Evolutionary conservation across 2,888 invertebrate genomes (phyloP).

Genomic region (Selenia dentaria): DNA sequence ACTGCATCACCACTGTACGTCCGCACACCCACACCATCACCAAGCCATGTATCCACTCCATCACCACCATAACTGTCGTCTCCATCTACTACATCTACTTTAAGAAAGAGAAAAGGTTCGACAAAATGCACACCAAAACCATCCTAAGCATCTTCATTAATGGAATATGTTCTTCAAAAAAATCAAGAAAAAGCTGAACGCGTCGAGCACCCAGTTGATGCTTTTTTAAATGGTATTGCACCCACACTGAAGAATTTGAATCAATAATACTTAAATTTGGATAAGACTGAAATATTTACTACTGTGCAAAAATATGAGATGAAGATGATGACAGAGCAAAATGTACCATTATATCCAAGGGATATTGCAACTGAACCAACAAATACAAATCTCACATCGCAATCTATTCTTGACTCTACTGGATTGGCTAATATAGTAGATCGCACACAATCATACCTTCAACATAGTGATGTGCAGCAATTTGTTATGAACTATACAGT

Average conservation of each 20-base stretch:
- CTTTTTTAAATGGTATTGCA: slow-evolving; percentile 33
- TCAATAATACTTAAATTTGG: slow-evolving; percentile 26
- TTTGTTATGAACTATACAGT: no score
- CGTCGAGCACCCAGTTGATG: slow-evolving; percentile 28
- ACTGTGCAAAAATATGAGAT: slow-evolving; percentile 30
- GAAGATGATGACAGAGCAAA: slow-evolving; percentile 12
- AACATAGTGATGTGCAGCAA: slow-evolving; percentile 8
- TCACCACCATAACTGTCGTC: slow-evolving; percentile 21
- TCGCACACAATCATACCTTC: slow-evolving; percentile 21
- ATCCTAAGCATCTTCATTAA: slow-evolving; percentile 27
- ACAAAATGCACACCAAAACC: slow-evolving; percentile 29
- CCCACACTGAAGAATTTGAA: slow-evolving; percentile 33
- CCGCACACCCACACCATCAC: no score
- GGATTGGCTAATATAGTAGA: slow-evolving; percentile 24
- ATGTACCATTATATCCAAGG: slow-evolving; percentile 10
- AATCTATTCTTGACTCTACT: slow-evolving; percentile 25
- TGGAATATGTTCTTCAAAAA: slow-evolving; percentile 31
- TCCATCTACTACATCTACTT: slow-evolving; percentile 22
- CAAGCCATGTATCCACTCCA: slow-evolving; percentile 17
- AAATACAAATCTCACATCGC: slow-evolving; percentile 24
- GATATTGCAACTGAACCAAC: slow-evolving; percentile 25
- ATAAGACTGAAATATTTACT: slow-evolving; percentile 19
- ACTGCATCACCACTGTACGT: no score
- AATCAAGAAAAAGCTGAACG: slow-evolving; percentile 26
- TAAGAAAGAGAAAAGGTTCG: slow-evolving; percentile 31